These are phyloP conservation scores for Ptycholaimellus sp. DNA, from an alignment of 2,888 invertebrate species.

Conservation along the genomic window DNA sequence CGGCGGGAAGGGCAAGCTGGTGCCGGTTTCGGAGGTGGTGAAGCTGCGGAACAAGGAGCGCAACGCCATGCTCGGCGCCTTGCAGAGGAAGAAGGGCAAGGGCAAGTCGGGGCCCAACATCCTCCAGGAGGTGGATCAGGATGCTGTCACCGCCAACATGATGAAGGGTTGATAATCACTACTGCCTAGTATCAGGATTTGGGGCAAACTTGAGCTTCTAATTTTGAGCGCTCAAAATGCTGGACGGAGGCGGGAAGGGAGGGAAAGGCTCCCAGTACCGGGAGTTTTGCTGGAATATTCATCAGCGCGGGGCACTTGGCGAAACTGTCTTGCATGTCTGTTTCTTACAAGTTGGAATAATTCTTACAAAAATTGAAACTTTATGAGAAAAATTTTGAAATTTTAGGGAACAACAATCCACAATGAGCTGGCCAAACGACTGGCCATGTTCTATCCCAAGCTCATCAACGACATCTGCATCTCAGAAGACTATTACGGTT, in stretches of 20 bases:
- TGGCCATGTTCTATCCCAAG: conserved; percentile 73
- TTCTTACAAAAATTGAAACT: too few relatives aligned
- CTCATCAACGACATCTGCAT: conserved; percentile 84
- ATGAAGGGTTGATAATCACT: neutral
- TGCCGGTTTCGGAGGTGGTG: conserved; percentile 67
- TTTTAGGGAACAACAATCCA: conserved; percentile 52
- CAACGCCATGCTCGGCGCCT: conserved; percentile 20
- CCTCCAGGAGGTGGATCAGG: conserved; percentile 14
- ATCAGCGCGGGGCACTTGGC: conserved; percentile 54
- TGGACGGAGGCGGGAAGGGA: conserved; percentile 18
- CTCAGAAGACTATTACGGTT: conserved; percentile 86
- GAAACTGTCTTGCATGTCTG: conserved; percentile 77
- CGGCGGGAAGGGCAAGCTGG: conserved; percentile 64
- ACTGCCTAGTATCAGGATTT: neutral
- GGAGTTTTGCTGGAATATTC: neutral
- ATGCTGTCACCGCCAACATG: conserved; percentile 5
- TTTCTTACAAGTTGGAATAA: conserved; percentile 46
- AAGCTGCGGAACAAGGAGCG: conserved; percentile 62
- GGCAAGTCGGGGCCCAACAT: conserved; percentile 17
- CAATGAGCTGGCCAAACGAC: conserved; percentile 67
- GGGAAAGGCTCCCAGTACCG: too few relatives aligned
- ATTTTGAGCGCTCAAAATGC: conserved; percentile 17
- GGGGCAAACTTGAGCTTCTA: neutral
- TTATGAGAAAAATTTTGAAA: neutral
- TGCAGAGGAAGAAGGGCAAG: conserved; percentile 18